These are phyloP conservation scores for Hippasteria phrygiana DNA, from an alignment of 53 echinoderm and acorn worm genomes.

Conservation along the genomic window DNA sequence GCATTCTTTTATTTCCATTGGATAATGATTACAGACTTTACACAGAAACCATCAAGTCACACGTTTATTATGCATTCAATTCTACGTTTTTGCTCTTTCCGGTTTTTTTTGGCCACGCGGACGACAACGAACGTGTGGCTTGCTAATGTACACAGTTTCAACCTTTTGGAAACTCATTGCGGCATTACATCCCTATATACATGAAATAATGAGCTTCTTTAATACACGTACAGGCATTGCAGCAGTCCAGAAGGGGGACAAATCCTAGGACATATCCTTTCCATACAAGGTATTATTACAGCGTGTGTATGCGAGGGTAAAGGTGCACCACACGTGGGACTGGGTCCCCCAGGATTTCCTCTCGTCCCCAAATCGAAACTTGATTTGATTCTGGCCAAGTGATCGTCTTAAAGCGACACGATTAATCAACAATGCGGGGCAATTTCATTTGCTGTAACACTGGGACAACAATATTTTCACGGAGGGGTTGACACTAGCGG, in stretches of 20 bases:
- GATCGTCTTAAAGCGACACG: conserved; percentile 64
- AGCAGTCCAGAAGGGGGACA: not conserved
- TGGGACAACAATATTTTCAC: conserved; percentile 71
- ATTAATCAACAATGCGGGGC: conserved; percentile 70
- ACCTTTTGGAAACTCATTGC: conserved; percentile 28
- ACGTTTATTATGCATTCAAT: no score
- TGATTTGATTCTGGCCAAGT: conserved; percentile 51
- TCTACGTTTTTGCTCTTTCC: not conserved
- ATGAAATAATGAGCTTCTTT: conserved; percentile 49
- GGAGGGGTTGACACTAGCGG: conserved; percentile 47
- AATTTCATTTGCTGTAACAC: conserved; percentile 53
- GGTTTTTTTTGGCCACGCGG: not conserved
- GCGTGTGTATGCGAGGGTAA: conserved; percentile 12
- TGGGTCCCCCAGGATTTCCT: conserved; percentile 14
- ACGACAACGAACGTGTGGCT: not conserved
- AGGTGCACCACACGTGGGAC: conserved; percentile 19
- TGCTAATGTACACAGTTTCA: conserved; percentile 14
- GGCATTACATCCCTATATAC: conserved; percentile 55
- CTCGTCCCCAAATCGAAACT: conserved; percentile 47
- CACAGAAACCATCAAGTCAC: no score
- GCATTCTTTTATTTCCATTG: no score
- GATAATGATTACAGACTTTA: no score
- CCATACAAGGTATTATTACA: not conserved
- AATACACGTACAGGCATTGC: not conserved
- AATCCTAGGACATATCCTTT: conserved; percentile 12